Evolutionary conservation across 2,888 invertebrate genomes (phyloP).

Genomic region (Hirtodrosophila alboralis): DNA sequence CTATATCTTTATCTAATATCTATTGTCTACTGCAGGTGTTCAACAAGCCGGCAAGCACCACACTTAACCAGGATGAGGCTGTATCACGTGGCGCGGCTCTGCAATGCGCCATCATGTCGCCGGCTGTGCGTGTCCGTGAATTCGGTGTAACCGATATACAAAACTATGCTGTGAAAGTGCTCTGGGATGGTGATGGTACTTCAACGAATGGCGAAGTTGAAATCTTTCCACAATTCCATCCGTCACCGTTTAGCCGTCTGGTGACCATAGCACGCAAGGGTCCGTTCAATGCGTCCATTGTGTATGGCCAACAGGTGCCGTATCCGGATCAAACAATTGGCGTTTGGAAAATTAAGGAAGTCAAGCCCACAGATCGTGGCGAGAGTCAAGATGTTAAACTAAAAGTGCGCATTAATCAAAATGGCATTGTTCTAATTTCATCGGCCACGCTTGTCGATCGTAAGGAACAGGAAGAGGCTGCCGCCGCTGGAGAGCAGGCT

Average conservation of each 20-base stretch:
- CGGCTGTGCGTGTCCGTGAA: conserved; percentile 98
- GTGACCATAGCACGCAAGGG: conserved; percentile 95
- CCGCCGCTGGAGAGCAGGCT: conserved; percentile 66
- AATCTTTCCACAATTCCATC: conserved; percentile 94
- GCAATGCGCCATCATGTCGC: conserved; percentile 98
- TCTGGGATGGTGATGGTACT: conserved; percentile 90
- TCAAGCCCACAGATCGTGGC: conserved; percentile 94
- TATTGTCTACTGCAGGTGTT: conserved; percentile 86
- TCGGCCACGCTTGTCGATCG: conserved; percentile 94
- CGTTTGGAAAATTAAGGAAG: conserved; percentile 91
- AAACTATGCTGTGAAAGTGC: conserved; percentile 93
- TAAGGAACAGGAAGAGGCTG: conserved; percentile 85
- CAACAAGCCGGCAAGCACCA: conserved; percentile 94
- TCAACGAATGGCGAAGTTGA: conserved; percentile 91
- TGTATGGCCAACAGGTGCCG: conserved; percentile 90
- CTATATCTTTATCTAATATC: too few relatives aligned
- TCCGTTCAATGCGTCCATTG: conserved; percentile 94
- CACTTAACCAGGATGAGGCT: conserved; percentile 98
- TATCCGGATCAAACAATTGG: conserved; percentile 92
- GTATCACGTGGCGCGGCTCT: conserved; percentile 98
- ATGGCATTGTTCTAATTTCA: conserved; percentile 95
- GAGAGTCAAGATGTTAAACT: conserved; percentile 98
- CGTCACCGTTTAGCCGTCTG: conserved; percentile 96
- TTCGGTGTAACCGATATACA: conserved; percentile 97
- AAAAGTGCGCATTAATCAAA: conserved; percentile 96